Evolutionary conservation across 2,888 invertebrate species (phyloP), one percentile per base, ranked within the genome.

Genomic region (Cremastinae sp.): DNA sequence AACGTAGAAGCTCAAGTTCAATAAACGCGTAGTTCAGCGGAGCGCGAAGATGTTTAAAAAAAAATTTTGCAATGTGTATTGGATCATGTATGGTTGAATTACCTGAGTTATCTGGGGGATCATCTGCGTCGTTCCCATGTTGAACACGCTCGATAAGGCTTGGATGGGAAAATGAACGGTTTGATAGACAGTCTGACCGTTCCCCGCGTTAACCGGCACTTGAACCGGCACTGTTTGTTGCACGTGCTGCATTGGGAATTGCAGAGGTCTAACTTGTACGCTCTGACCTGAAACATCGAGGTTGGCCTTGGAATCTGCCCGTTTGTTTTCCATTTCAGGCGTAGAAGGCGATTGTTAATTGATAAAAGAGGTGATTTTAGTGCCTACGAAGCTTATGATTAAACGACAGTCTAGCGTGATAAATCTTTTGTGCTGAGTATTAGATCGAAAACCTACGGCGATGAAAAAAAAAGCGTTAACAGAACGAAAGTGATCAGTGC

Each of bases 141-240:
- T 91, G 16, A 94, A 93, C 2, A 92, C 91, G 43, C 91, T 91
- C 0, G 93, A 91, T 45, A 94, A 90, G 49, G 96, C 93, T 89
- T 97, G 97, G 14, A 98, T 92, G 0, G 98, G 98, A 84, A 98
- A 94, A 88, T 98, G 98, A 0, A 98, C 95, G 0, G 98, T 98
- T 89, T 98, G 98, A 90, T 97, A 96, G 74, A 98, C 95, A 0
- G 98, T 98, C 90, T 98, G 98, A 0, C 98, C 98, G 89, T 95
- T 96, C 18, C 89, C 91, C 38, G 94, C 92, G 66, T 95, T 94
- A 79, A 97, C 96, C 0, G 97, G 97, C 75, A 97, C 96, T 90
- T 98, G 98, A 2, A 98, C 96, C 0, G 97, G 96, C 62, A 97
- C 96, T 74, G 96, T 94, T 85, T 94, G 95, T 82, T 91, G 92